Evolutionary conservation across 2,888 invertebrate species (phyloP).

Genomic region (Cephus nigrinus): DNA sequence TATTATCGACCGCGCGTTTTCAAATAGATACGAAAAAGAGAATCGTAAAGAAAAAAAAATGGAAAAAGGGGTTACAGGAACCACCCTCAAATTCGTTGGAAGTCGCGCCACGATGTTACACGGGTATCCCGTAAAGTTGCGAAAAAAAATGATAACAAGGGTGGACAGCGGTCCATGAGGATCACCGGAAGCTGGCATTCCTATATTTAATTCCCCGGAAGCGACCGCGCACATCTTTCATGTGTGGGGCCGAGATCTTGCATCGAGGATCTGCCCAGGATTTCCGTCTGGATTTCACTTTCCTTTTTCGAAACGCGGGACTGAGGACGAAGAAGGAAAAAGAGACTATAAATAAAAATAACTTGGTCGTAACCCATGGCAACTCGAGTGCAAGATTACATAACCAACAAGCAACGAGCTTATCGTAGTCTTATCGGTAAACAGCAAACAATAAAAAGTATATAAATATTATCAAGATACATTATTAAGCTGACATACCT

Average conservation of each 20-base stretch:
- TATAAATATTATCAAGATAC: too few species aligned
- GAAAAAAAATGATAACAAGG: not conserved
- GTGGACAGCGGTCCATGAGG: constrained; percentile 2
- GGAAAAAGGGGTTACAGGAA: not conserved
- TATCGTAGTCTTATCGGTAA: too few species aligned
- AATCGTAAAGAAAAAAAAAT: not conserved
- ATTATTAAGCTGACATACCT: too few species aligned
- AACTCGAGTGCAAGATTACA: too few species aligned
- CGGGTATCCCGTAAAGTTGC: not conserved
- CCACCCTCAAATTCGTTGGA: not conserved
- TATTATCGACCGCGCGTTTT: not conserved
- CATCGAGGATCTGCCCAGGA: not conserved
- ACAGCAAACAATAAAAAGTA: too few species aligned
- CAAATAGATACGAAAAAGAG: too few species aligned
- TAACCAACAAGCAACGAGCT: too few species aligned
- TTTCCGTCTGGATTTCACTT: not conserved
- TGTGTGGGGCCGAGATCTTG: not conserved
- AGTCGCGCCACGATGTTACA: not conserved
- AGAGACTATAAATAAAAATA: too few species aligned
- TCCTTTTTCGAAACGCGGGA: not conserved
- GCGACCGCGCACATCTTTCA: not conserved
- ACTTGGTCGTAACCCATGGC: too few species aligned
- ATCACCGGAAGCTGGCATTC: not conserved
- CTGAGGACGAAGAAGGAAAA: too few species aligned
- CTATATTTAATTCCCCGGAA: not conserved